phyloP scores from a whole-genome alignment of 2,113 vertebrate genomes.

The Saccopteryx leptura region DNA sequence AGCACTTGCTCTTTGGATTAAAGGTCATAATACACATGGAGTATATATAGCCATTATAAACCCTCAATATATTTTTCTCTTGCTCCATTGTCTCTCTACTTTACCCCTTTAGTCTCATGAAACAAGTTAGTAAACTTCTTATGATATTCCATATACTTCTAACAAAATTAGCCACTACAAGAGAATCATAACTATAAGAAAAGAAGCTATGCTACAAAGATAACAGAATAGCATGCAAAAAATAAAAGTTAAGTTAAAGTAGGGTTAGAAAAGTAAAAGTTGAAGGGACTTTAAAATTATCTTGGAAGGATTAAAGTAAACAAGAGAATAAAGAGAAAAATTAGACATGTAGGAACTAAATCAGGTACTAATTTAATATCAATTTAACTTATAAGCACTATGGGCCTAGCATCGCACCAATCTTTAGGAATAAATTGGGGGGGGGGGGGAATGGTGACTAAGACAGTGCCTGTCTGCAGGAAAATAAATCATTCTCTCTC shows the following conservation, averaged over 20 bases:
- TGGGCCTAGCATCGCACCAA: not conserved
- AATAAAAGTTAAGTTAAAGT: not conserved
- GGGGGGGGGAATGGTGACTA: not conserved
- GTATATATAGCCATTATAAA: not conserved
- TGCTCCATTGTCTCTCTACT: not conserved
- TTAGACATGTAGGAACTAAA: not conserved
- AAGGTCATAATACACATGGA: not conserved
- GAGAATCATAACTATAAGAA: not conserved
- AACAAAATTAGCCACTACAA: not conserved
- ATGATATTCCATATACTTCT: not conserved
- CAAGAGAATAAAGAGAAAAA: not conserved
- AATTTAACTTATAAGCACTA: not conserved
- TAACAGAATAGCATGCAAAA: not conserved
- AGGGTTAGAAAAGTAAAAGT: not conserved
- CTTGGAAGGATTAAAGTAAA: constrained; percentile 18
- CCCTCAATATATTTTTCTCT: not conserved
- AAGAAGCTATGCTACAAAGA: not conserved
- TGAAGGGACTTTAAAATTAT: not conserved
- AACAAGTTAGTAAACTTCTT: not conserved
- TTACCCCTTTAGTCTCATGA: not conserved
- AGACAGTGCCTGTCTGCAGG: not conserved
- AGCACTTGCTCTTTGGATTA: not conserved
- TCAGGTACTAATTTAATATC: not conserved
- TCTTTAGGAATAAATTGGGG: not conserved
- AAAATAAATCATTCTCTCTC: not conserved